Base-by-base conservation (phyloP, 2,888 invertebrate species). In the Lochmaea capreae region DNA sequence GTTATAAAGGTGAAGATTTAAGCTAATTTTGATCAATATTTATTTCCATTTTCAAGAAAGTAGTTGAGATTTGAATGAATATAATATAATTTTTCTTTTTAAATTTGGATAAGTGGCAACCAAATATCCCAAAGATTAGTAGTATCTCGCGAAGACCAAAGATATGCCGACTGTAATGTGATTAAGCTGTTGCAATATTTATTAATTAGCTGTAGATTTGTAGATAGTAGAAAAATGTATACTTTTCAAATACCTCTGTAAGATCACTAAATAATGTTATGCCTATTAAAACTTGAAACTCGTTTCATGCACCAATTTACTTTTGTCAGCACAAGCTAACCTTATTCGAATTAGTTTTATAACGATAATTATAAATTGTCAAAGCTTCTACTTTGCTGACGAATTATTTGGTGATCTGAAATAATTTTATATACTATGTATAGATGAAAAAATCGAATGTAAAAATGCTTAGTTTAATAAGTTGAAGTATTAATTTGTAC, bases 151-250 rank as follows among this genome's bases (percentile, higher is more conserved):
- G 71, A 78, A 82, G 81, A 82, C 83, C 84, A 84, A 83, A 84
- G 83, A 83, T 78, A 75, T 18, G 74, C 77, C 78, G 78, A 81
- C 79, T 80, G 77, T 81, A 78, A 82, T 84, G 84, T 85, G 84
- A 85, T 85, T 84, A 79, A 76, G 83, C 81, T 82, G 84, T 83
- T 85, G 84, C 84, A 85, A 85, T 85, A 85, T 84, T 83, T 84
- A 83, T 81, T 80, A 73, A 76, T 74, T 79, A 77, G 77, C 69
- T 72, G 74, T 76, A 74, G 74, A 33, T 71, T 75, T 70, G 67
- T 59, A 65, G 63, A 59, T 68, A 62, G 6, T 67, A 49, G 67
- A 33, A 65, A 49, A 58, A 46, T 67, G 54, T 33, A 59, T 59
- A 65, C n/a, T 68, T 68, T 68, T 22, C 26, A 49, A 68, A 61